phyloP scores from a whole-genome alignment of 1,140 invertebrate genomes.

The Helicoverpa armigera region DNA sequence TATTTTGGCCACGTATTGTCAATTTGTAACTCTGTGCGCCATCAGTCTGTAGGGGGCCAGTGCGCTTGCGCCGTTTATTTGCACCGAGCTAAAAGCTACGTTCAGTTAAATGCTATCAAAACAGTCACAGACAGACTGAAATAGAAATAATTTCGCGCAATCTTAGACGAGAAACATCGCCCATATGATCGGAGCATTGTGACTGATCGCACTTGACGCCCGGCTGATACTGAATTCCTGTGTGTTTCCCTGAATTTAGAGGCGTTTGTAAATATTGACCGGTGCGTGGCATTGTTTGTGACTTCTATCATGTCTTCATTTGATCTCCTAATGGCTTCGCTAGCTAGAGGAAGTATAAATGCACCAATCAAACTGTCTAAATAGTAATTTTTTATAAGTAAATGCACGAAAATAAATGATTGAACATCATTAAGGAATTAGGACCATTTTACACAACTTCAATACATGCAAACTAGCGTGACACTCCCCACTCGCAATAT shows the following conservation, averaged over 20 bases:
- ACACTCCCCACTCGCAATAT: not conserved
- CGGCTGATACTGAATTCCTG: constrained; percentile 9
- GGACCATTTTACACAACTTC: not conserved
- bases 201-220: constrained; percentile 5
- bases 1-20: constrained; percentile 5
- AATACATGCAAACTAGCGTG: not conserved
- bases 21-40: constrained; percentile 52
- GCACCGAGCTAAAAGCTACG: constrained; percentile 61
- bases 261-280: constrained; percentile 28
- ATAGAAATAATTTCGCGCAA: constrained; percentile 45
- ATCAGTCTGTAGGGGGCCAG: constrained; percentile 73
- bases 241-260: constrained; percentile 12
- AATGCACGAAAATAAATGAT: not conserved
- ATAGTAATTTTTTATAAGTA: no score
- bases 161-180: constrained; percentile 21
- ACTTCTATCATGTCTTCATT: constrained; percentile 22
- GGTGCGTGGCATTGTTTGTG: constrained; percentile 6
- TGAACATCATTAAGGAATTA: not conserved
- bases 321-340: constrained; percentile 24
- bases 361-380: no score
- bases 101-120: constrained; percentile 54
- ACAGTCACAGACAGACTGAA: constrained; percentile 46
- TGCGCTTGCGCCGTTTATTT: constrained; percentile 62
- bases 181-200: not conserved
- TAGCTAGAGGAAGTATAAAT: not conserved